Percentiles rank a stretch among this genome's conserved stretches.
Conservation (phyloP, 1,140 invertebrate species). For the Leptestheria dahalacensis region DNA sequence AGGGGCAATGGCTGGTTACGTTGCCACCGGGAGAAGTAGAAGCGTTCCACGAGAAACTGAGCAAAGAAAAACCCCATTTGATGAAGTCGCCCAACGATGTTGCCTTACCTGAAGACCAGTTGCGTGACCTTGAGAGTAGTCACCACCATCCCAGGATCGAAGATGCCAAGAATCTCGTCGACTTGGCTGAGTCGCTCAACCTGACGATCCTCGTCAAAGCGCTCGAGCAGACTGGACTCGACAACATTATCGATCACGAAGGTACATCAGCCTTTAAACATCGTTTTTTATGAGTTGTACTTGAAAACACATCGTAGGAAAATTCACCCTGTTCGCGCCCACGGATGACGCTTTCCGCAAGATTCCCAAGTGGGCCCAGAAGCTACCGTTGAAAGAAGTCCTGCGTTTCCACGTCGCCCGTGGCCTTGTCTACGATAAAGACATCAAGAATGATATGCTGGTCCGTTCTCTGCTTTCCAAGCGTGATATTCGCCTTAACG, state of each 20-base stretch:
- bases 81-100: constrained; percentile 7
- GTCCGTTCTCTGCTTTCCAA: constrained; percentile 12
- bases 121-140: not conserved
- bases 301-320: constrained; percentile 10
- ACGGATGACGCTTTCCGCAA: constrained; percentile 15
- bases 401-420: constrained; percentile 15
- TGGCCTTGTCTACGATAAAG: constrained; percentile 11
- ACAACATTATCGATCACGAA: constrained; percentile 17
- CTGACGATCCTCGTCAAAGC: constrained; percentile 16
- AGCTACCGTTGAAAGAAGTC: constrained; percentile 17
- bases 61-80: not conserved
- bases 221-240: constrained; percentile 15
- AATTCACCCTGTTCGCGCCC: constrained; percentile 16
- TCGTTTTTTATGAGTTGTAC: not conserved
- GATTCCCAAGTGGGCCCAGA: constrained; percentile 15
- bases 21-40: constrained; percentile 2
- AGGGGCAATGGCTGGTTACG: not conserved
- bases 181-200: constrained; percentile 16
- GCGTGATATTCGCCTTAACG: constrained; percentile 15
- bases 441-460: constrained; percentile 12
- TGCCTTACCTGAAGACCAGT: not conserved
- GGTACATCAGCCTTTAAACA: not conserved
- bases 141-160: not conserved
- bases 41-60: not conserved
- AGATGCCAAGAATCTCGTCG: constrained; percentile 17